Percentiles rank a stretch among this genome's conserved stretches.
Conservation (phyloP, 2,113 vertebrate genomes). For the Microcebus murinus region DNA sequence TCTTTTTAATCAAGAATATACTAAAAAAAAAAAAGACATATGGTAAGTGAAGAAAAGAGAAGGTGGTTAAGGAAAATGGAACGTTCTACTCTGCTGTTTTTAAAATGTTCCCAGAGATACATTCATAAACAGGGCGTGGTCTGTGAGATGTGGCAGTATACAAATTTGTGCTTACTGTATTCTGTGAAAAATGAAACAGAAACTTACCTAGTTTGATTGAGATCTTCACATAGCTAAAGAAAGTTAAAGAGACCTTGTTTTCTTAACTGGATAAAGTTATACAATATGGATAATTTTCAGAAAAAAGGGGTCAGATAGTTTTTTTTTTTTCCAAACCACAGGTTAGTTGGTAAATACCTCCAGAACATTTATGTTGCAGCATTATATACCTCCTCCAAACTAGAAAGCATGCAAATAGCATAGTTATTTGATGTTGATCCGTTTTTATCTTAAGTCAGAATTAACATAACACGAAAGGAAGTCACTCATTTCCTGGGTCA, state of each 20-base stretch:
- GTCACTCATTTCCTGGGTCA: background rate
- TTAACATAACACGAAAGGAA: background rate
- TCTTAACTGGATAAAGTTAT: background rate
- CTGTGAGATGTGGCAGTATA: background rate
- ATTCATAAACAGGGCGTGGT: background rate
- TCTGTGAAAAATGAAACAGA: conserved; percentile 37
- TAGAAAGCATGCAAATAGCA: background rate
- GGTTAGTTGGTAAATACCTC: background rate
- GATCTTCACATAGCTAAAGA: background rate
- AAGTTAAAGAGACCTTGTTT: background rate
- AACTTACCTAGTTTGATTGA: background rate
- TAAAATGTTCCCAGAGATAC: background rate
- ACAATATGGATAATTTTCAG: background rate
- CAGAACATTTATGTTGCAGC: background rate
- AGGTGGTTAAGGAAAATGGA: background rate
- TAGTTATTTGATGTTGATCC: background rate
- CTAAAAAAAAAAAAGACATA: background rate
- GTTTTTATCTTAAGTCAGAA: background rate
- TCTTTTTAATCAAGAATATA: background rate
- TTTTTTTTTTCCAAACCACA: background rate
- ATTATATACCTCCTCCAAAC: background rate
- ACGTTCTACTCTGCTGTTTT: background rate
- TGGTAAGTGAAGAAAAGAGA: conserved; percentile 18
- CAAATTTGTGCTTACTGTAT: background rate
- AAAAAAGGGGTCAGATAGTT: background rate